Percentiles rank a stretch among this genome's conserved stretches.
These are phyloP conservation scores for Pyrrhia umbra DNA, from an alignment of 2,888 invertebrate genomes.

Conservation along the genomic window DNA sequence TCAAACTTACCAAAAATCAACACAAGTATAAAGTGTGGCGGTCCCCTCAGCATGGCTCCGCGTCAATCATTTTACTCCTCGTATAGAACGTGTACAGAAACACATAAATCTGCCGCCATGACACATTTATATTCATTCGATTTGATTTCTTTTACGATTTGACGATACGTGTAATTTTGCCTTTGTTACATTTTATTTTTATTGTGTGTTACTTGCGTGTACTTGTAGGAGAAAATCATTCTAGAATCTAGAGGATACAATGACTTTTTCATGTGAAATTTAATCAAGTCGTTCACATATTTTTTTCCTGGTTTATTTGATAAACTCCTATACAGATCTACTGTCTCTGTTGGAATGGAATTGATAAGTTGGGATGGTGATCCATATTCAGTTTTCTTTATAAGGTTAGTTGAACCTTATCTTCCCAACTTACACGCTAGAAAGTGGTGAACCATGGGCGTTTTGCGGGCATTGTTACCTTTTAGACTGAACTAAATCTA, in stretches of 20 bases:
- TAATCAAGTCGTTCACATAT: not conserved
- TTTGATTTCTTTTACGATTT: constrained; percentile 47
- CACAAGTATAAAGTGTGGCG: constrained; percentile 34
- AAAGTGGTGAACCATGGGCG: no score
- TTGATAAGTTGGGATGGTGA: no score
- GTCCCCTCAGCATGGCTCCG: constrained; percentile 37
- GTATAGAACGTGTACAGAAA: constrained; percentile 33
- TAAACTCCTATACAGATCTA: no score
- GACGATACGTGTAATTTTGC: constrained; percentile 38
- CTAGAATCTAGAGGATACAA: not conserved
- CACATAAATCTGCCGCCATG: constrained; percentile 43
- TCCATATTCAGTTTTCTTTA: no score
- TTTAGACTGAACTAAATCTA: no score
- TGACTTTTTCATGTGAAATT: no score
- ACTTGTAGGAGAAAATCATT: not conserved
- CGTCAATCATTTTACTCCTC: constrained; percentile 44
- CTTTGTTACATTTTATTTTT: constrained; percentile 39
- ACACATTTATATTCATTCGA: constrained; percentile 52
- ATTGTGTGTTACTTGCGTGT: not conserved
- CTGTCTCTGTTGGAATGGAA: no score
- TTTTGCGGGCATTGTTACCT: no score
- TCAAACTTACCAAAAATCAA: constrained; percentile 51
- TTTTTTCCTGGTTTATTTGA: no score
- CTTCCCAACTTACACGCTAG: no score
- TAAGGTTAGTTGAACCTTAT: no score